Conservation (phyloP, 2,113 vertebrate genomes). For the Halichoeres trimaculatus region DNA sequence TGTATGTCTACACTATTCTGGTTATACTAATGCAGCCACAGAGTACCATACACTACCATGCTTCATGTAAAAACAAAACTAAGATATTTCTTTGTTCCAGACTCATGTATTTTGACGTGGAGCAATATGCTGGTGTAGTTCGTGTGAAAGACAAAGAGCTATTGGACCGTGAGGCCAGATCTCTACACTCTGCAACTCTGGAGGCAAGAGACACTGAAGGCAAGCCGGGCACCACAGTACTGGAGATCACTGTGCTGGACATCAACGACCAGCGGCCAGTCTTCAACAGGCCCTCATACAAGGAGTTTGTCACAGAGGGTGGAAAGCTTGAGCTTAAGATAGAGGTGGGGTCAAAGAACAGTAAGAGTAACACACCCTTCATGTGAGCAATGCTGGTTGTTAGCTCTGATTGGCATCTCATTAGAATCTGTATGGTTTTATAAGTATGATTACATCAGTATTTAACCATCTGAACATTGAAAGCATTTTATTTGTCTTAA, state of each 20-base stretch:
- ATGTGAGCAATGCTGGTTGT: too few relatives aligned
- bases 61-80: neutral
- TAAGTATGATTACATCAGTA: too few relatives aligned
- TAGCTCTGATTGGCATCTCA: too few relatives aligned
- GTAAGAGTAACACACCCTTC: neutral
- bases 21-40: neutral
- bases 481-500: too few relatives aligned
- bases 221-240: slow-evolving; percentile 75
- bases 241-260: slow-evolving; percentile 88
- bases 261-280: slow-evolving; percentile 85
- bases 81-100: slow-evolving; percentile 72
- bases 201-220: slow-evolving; percentile 84
- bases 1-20: slow-evolving; percentile 82
- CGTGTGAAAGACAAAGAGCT: slow-evolving; percentile 78
- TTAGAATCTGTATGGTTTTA: too few relatives aligned
- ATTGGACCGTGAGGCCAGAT: slow-evolving; percentile 87
- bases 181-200: slow-evolving; percentile 86
- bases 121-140: slow-evolving; percentile 71
- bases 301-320: slow-evolving; percentile 84
- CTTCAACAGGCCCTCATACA: slow-evolving; percentile 82
- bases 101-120: slow-evolving; percentile 80
- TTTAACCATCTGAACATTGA: too few relatives aligned
- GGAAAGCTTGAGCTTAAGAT: slow-evolving; percentile 65
- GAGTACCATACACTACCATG: neutral
- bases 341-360: slow-evolving; percentile 69